Base-by-base conservation (phyloP, 37 sponge, comb jelly and placozoan genomes). In the Eunapius fragilis region DNA sequence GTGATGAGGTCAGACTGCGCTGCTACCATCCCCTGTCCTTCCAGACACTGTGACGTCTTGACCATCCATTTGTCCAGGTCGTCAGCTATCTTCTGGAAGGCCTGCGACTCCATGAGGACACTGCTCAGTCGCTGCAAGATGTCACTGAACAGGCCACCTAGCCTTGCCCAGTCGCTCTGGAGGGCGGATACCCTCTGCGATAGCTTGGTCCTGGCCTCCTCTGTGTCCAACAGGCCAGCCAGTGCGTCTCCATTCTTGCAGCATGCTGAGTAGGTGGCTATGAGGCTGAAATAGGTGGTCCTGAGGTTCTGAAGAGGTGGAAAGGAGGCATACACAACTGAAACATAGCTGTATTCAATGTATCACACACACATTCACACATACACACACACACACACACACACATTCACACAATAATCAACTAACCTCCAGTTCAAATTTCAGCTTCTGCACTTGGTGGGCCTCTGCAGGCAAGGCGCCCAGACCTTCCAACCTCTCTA, bases 1-100 rank as follows among this genome's bases (percentile, higher is more conserved):
- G 85, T 89, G 27, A 92, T 82, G 3, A 92, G 86, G 17, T 47
- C 74, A 0, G 37, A 76, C 38, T 67, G 77, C 9, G 86, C 93
- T 33, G 86, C 93, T 23, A 77, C 73, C 12, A 79, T 83, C 24
- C 78, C 86, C 28, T 84, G 93, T 26, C 76, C 45, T 0, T 58
- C 36, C 25, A 92, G 72, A 37, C 17, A 33, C 7, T 45, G 67
- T 34, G 58, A 49, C 67, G 81, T 82, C 22, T 68, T 74, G 0
- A 35, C 71, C 82, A 92, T 85, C 93, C 93, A 92, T 6, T 79
- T 73, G 12, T 85, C 85, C 58, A 90, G 82, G n/a, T 81, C 85
- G 38, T 78, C 79, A 37, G 79, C 48, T 25, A 78, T 67, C 28
- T 78, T 49, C 28, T 78, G 47, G 28, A 78, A 78, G 4, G 38